phyloP scores from a whole-genome alignment of 2,888 invertebrate genomes.

The Ochropleura leucogaster region DNA sequence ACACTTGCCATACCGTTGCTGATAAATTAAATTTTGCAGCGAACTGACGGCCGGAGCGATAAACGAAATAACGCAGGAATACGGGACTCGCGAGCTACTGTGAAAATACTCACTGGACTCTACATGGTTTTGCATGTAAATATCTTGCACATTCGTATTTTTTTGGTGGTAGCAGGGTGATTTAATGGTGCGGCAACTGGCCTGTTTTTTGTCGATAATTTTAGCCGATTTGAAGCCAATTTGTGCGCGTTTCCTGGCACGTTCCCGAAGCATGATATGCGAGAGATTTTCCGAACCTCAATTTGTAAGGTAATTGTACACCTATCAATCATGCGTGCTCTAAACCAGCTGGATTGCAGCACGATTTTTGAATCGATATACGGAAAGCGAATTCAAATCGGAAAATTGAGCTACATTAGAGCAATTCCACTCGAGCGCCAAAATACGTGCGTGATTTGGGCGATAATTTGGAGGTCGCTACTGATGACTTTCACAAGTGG shows the following conservation, averaged over 20 bases:
- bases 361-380: constrained; percentile 47
- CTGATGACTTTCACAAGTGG: constrained; percentile 52
- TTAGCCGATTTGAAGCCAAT: constrained; percentile 18
- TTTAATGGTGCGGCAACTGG: constrained; percentile 49
- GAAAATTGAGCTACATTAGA: constrained; percentile 51
- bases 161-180: constrained; percentile 28
- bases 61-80: constrained; percentile 67
- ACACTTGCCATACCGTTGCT: constrained; percentile 64
- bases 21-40: constrained; percentile 79
- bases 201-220: constrained; percentile 31
- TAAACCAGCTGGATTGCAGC: constrained; percentile 43
- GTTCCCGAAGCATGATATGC: constrained; percentile 30
- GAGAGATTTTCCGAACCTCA: constrained; percentile 28
- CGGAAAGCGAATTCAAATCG: constrained; percentile 28
- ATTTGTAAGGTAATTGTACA: constrained; percentile 44
- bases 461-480: constrained; percentile 38
- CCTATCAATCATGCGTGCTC: constrained; percentile 53
- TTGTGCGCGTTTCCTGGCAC: constrained; percentile 11
- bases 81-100: constrained; percentile 38
- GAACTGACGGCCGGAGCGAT: constrained; percentile 70
- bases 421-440: constrained; percentile 25
- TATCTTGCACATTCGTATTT: constrained; percentile 42
- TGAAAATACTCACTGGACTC: constrained; percentile 46
- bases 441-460: constrained; percentile 48
- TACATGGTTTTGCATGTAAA: constrained; percentile 36